Base-by-base conservation (phyloP, 2,113 vertebrate genomes). In the Xiphophorus couchianus region DNA sequence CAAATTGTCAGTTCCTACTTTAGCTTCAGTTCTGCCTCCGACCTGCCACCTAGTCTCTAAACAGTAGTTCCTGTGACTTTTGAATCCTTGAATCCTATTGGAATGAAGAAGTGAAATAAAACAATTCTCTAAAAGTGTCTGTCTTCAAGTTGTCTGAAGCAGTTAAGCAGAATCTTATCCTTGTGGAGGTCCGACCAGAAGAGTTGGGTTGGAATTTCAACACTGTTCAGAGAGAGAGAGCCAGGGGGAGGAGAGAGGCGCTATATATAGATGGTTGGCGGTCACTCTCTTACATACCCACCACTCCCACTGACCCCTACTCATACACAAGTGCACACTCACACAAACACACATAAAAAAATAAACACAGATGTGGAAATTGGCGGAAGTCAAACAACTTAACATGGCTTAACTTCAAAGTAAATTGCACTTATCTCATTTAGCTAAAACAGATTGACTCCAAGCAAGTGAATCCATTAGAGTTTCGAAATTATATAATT, bases 221-320 rank as follows among this genome's bases (percentile, higher is more conserved):
- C 96, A 95, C 92, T 91, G 92, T 91, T 89, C 90, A 66, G 86
- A 93, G 95, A 95, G 95, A 95, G 93, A 92, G 93, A 93, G 94
- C 92, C 89, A 89, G 91, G 91, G 94, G 93, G 93, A 91, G 95
- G 94, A 94, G 95, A 94, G 95, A 93, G 81, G 82, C 13, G 92
- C 96, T 98, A 98, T 97, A 97, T 98, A 96, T 98, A 98, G 95
- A 95, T 93, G 74, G 86, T 86, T 94, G 96, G 93, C 95, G 94
- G 95, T 94, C 95, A 94, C 92, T 95, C 92, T 92, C 95, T 95
- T 95, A 95, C 95, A 96, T 96, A 96, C 96, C 94, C 95, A 93
- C 77, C 94, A 95, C 96, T 95, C 92, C 94, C 94, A 95, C 92
- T 92, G 92, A 92, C 91, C 91, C 83, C 93, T 72, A 82, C 91